Percentiles rank a stretch among this genome's conserved stretches.
Conservation (phyloP, 2,888 invertebrate species). For the Ochropleura leucogaster region DNA sequence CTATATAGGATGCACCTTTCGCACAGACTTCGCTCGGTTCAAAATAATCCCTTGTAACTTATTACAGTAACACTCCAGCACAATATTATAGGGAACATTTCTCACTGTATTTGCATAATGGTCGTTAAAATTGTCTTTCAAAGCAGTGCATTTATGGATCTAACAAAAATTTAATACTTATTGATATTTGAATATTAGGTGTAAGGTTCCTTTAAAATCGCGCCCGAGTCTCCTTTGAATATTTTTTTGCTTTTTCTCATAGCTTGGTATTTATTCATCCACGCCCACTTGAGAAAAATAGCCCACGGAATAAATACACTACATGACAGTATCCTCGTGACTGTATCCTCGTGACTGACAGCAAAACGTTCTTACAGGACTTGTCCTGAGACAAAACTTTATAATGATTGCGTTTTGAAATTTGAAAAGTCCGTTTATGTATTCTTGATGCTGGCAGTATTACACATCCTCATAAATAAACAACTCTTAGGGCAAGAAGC, state of each 20-base stretch:
- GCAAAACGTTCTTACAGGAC: neutral
- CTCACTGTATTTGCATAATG: too few relatives aligned
- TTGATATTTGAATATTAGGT: neutral
- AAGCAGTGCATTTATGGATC: too few relatives aligned
- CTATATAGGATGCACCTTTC: too few relatives aligned
- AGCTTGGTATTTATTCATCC: neutral
- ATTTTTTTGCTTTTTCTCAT: neutral
- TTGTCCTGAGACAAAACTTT: neutral
- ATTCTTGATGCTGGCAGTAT: neutral
- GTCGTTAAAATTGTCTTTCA: too few relatives aligned
- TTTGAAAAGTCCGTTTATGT: neutral
- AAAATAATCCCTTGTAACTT: too few relatives aligned
- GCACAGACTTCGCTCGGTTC: too few relatives aligned
- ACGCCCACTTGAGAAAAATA: too few relatives aligned
- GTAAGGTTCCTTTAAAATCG: neutral
- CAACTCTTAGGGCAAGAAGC: constrained; percentile 36
- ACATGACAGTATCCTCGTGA: neutral
- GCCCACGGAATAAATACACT: too few relatives aligned
- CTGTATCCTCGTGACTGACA: neutral
- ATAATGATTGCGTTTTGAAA: neutral
- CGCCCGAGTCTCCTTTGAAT: neutral
- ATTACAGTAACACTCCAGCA: too few relatives aligned
- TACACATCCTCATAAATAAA: neutral
- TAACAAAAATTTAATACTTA: too few relatives aligned
- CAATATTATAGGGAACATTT: too few relatives aligned